phyloP scores from a whole-genome alignment of 2,888 invertebrate species.

The Drosophila infuscata region DNA sequence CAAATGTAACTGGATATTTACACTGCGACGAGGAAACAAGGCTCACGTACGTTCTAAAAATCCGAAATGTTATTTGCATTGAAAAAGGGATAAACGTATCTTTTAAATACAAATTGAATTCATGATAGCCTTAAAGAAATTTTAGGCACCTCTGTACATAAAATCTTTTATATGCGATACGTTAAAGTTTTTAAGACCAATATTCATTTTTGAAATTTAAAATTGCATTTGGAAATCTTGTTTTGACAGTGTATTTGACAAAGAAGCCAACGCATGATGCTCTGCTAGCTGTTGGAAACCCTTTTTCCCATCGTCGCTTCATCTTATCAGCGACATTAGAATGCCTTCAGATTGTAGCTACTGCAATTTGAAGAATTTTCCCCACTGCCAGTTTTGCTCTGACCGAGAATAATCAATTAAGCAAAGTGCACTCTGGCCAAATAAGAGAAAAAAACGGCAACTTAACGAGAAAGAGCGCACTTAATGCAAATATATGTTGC shows the following conservation, averaged over 20 bases:
- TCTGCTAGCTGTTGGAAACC: slow-evolving; percentile 31
- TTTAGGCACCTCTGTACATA: neutral
- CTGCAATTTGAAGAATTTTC: slow-evolving; percentile 34
- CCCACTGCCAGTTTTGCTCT: slow-evolving; percentile 10
- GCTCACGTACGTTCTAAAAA: neutral
- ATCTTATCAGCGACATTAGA: slow-evolving; percentile 23
- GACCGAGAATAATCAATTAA: slow-evolving; percentile 67
- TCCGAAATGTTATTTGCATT: neutral
- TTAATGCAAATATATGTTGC: slow-evolving; percentile 53
- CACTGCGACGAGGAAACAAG: neutral
- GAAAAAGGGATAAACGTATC: neutral
- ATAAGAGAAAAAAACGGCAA: neutral
- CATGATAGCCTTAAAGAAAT: neutral
- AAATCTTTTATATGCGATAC: neutral
- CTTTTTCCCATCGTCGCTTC: slow-evolving; percentile 1
- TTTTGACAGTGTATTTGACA: neutral
- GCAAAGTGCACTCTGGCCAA: slow-evolving; percentile 61
- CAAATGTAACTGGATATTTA: slow-evolving; percentile 48
- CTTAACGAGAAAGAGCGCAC: neutral
- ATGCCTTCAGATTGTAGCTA: slow-evolving; percentile 21
- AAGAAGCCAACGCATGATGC: slow-evolving; percentile 17
- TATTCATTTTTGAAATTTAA: neutral
- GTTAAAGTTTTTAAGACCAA: neutral
- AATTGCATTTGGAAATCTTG: neutral
- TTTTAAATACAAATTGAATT: neutral